Evolutionary conservation across 2,888 invertebrate genomes (phyloP).

Genomic region (Pegoplata infirma): DNA sequence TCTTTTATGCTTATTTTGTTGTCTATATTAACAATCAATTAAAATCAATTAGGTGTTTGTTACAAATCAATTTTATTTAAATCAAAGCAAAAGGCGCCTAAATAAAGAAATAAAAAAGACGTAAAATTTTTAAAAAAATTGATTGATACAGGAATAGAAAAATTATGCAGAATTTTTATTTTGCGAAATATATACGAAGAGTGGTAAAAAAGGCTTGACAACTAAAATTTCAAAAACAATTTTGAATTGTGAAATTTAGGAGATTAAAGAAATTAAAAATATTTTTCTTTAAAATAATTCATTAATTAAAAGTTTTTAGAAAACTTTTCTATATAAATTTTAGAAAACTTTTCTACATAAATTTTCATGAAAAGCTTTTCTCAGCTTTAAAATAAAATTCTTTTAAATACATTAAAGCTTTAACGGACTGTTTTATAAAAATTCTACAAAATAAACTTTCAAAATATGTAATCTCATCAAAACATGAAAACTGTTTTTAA

Average conservation of each 20-base stretch:
- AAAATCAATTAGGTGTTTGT: slow-evolving; percentile 45
- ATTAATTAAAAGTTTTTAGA: too few relatives aligned
- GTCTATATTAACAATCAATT: slow-evolving; percentile 42
- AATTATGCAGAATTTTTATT: background rate
- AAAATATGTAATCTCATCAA: too few relatives aligned
- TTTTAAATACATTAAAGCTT: too few relatives aligned
- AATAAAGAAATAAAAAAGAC: slow-evolving; percentile 9
- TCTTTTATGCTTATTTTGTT: background rate
- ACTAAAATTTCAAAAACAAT: too few relatives aligned
- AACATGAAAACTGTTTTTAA: too few relatives aligned
- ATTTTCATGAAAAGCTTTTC: too few relatives aligned
- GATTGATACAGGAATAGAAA: background rate
- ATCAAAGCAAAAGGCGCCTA: slow-evolving; percentile 32
- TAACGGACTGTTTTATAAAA: too few relatives aligned
- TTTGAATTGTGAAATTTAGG: background rate
- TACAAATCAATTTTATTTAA: slow-evolving; percentile 45
- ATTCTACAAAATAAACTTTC: too few relatives aligned
- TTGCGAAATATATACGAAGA: background rate
- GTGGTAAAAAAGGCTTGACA: too few relatives aligned
- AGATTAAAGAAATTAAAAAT: background rate
- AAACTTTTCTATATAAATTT: too few relatives aligned
- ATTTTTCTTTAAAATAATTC: background rate
- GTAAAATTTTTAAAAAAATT: background rate
- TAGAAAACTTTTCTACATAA: too few relatives aligned
- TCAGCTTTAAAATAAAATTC: too few relatives aligned